A percentile compares a stretch with the other conserved stretches of the same genome.
phyloP scores from a whole-genome alignment of 2,113 vertebrate genomes.

The Pseudonaja textilis region DNA sequence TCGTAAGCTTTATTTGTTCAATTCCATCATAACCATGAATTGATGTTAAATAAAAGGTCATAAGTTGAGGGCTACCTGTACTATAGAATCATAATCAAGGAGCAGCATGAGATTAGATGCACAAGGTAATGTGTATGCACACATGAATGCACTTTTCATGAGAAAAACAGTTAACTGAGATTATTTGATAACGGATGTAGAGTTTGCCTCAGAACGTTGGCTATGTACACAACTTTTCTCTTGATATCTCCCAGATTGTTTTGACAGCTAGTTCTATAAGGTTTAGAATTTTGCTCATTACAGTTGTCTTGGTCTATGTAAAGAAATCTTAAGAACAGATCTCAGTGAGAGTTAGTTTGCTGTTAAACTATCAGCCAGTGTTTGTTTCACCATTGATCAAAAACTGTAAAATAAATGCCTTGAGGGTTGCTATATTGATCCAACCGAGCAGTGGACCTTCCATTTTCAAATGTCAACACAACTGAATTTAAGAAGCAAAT shows the following conservation, averaged over 20 bases:
- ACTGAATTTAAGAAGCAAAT: constrained; percentile 33
- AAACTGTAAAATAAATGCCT: constrained; percentile 32
- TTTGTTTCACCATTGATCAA: constrained; percentile 29
- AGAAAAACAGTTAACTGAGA: neutral
- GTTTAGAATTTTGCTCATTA: constrained; percentile 23
- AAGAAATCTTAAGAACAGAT: constrained; percentile 21
- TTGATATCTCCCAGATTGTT: constrained; percentile 12
- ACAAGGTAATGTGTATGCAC: neutral
- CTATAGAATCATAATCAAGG: neutral
- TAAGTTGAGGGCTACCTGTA: neutral
- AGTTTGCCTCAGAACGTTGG: neutral
- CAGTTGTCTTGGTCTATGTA: neutral
- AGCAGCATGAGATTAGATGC: neutral
- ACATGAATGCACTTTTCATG: neutral
- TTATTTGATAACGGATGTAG: constrained; percentile 13
- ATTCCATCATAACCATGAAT: neutral
- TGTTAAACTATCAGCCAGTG: constrained; percentile 11
- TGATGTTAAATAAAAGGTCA: neutral
- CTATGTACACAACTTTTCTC: neutral
- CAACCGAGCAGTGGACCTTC: neutral
- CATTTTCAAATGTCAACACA: constrained; percentile 23
- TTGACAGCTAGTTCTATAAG: constrained; percentile 15
- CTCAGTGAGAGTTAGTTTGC: neutral
- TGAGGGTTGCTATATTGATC: constrained; percentile 18
- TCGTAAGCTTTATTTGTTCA: neutral